Base-by-base conservation (phyloP, 2,888 invertebrate genomes). In the Augiades crinisus region DNA sequence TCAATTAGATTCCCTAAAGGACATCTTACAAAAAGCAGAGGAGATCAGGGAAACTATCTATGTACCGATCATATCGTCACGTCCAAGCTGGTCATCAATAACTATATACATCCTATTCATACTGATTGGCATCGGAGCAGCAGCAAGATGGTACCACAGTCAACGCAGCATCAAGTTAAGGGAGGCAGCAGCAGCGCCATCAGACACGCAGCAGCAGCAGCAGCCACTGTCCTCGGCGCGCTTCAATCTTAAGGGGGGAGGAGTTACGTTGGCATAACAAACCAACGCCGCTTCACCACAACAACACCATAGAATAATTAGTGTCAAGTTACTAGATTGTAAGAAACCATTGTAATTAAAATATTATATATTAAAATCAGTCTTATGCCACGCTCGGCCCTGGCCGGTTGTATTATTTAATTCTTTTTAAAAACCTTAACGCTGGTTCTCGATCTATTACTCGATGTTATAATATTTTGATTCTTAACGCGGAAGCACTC, bases 221-320 rank as follows among this genome's bases (percentile, higher is more conserved):
- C 30, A n/a, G 37, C 19, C 21, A 13, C 53, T 45, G 24, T 38
- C 57, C 27, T 49, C 57, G 36, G 34, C 38, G 22, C 57, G 57
- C 52, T 47, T 54, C 46, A 13, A 19, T 37, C 54, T 57, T 57
- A 57, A 53, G 50, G 57, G 54, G 54, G 54, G 57, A 33, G 43
- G 53, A 46, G 44, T 36, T 51, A 41, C 19, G n/a, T n/a, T n/a
- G n/a, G n/a, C n/a, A n/a, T n/a, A n/a, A n/a, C n/a, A n/a, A n/a
- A n/a, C n/a, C n/a, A n/a, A n/a, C n/a, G n/a, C n/a, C n/a, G n/a
- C n/a, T n/a, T n/a, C n/a, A n/a, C n/a, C n/a, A n/a, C n/a, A n/a
- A n/a, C n/a, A n/a, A n/a, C n/a, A n/a, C n/a, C n/a, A n/a, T n/a
- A n/a, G n/a, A n/a, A n/a, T n/a, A n/a, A n/a, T n/a, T n/a, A n/a